phyloP scores from a whole-genome alignment of 2,888 invertebrate species.

The Caenorhabditis wallacei region DNA sequence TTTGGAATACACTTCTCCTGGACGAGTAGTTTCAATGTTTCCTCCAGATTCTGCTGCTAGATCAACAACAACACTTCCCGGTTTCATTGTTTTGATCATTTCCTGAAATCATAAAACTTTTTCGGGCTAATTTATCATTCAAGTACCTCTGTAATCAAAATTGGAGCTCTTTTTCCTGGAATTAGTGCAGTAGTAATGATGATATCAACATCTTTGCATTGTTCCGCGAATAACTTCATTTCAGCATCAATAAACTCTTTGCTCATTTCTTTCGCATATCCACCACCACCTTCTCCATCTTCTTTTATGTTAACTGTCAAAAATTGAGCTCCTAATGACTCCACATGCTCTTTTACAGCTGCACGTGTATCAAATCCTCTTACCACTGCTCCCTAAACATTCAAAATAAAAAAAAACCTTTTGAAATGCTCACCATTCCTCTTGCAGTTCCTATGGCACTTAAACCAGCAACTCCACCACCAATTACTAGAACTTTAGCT shows the following conservation, averaged over 20 bases:
- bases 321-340: slow-evolving; percentile 93
- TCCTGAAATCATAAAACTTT: slow-evolving; percentile 85
- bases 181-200: slow-evolving; percentile 93
- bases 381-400: slow-evolving; percentile 91
- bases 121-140: background rate
- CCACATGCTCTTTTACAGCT: slow-evolving; percentile 91
- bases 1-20: slow-evolving; percentile 87
- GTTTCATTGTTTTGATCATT: slow-evolving; percentile 90
- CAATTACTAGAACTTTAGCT: slow-evolving; percentile 91
- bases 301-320: slow-evolving; percentile 86
- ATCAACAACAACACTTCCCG: slow-evolving; percentile 93
- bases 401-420: slow-evolving; percentile 35
- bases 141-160: slow-evolving; percentile 89
- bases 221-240: slow-evolving; percentile 91
- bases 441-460: slow-evolving; percentile 91
- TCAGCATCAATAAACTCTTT: slow-evolving; percentile 91
- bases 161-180: slow-evolving; percentile 91
- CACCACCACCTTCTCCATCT: slow-evolving; percentile 86
- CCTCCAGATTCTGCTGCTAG: slow-evolving; percentile 92
- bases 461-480: slow-evolving; percentile 93
- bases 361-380: slow-evolving; percentile 92
- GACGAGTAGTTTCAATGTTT: slow-evolving; percentile 85
- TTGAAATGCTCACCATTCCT: slow-evolving; percentile 86
- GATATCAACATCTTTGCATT: slow-evolving; percentile 91
- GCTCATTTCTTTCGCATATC: slow-evolving; percentile 92